A percentile compares a stretch with the other conserved stretches of the same genome.
Evolutionary conservation across 2,113 vertebrate genomes (phyloP).

Genomic region (Leiothrix lutea): DNA sequence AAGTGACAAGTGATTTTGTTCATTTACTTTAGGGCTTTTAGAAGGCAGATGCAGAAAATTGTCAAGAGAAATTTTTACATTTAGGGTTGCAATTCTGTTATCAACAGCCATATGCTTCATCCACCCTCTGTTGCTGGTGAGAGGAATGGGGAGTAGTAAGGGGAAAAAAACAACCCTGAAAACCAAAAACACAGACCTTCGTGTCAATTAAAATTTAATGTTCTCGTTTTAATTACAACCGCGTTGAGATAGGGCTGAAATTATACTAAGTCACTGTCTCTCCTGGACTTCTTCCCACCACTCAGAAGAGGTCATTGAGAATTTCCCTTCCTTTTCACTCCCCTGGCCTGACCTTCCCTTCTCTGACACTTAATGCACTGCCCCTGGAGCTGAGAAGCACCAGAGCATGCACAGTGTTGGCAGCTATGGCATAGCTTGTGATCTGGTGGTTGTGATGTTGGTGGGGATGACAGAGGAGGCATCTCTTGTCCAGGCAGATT

Average conservation of each 20-base stretch:
- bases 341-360: neutral
- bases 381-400: too few relatives aligned
- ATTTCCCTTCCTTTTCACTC: neutral
- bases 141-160: neutral
- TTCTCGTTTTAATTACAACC: neutral
- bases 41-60: neutral
- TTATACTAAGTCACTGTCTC: neutral
- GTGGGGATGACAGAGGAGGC: neutral
- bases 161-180: accelerated
- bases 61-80: neutral
- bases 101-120: neutral
- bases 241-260: neutral
- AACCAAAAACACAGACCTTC: neutral
- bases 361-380: neutral
- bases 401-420: neutral
- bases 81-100: neutral
- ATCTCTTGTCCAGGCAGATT: neutral
- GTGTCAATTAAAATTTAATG: neutral
- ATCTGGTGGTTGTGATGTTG: neutral
- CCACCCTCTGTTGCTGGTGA: neutral
- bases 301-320: neutral
- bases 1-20: neutral
- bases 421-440: neutral
- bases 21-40: neutral
- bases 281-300: neutral